Base-by-base conservation (phyloP, 2,888 invertebrate genomes). In the Nomada fabriciana region DNA sequence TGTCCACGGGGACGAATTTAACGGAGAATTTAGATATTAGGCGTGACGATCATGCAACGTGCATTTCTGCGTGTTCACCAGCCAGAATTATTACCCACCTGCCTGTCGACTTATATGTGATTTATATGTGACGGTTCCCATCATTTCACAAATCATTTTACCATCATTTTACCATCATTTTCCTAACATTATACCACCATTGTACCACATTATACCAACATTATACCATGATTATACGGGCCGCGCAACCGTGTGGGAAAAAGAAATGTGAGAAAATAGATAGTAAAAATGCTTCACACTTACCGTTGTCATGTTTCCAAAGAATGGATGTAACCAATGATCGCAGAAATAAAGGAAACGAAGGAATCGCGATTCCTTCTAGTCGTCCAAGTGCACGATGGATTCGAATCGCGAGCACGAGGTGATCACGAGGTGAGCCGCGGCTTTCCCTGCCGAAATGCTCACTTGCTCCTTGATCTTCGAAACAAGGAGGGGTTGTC, bases 271-370 rank as follows among this genome's bases (percentile, higher is more conserved):
- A 13, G 13, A 20, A 13, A 20, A 57, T 13, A 4, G 57, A 11
- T 0, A 57, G 0, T 29, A 1, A 47, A 52, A 64, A 4, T 61
- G 2, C 15, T 4, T 29, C 9, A n/a, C 47, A 82, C 86, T 86
- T 73, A 86, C 86, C 53, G 77, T 77, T 29, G 80, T 68, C 85
- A 84, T 86, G 36, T 52, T 36, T 50, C 42, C 10, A 57, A 20
- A 2, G 23, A 25, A 7, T 15, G n/a, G 9, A 11, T 20, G 23
- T 15, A 25, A 15, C 70, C 59, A 52, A 7, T 10, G 25, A 1
- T 60, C 0, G 36, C 53, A 10, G 13, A 23, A 53, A 47, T 2
- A 10, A 15, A 13, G 10, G 4, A 29, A n/a, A 52, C 13, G 20
- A 29, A 43, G 43, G 4, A n/a, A 4, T 61, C 1, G 29, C 11